A percentile compares a stretch with the other conserved stretches of the same genome.
Conservation (phyloP, 2,888 invertebrate genomes). For the Esperia sulphurella region DNA sequence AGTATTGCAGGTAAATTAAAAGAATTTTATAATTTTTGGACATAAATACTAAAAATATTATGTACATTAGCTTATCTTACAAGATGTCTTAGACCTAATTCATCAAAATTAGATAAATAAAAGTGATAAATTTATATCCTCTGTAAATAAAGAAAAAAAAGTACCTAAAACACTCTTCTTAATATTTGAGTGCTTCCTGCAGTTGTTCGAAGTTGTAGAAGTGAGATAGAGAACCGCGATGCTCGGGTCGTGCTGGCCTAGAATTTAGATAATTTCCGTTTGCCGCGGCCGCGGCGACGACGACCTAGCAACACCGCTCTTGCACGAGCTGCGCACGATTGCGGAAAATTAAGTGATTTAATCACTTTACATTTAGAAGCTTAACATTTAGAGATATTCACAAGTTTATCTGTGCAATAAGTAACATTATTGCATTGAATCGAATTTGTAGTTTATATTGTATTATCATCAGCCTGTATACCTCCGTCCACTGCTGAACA, state of each 20-base stretch:
- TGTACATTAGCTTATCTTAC: too few relatives aligned
- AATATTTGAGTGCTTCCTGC: neutral
- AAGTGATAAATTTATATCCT: too few relatives aligned
- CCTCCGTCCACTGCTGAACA: too few relatives aligned
- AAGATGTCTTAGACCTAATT: too few relatives aligned
- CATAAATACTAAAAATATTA: too few relatives aligned
- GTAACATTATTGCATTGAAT: neutral
- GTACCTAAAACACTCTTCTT: too few relatives aligned
- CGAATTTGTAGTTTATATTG: too few relatives aligned
- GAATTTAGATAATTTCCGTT: conserved; percentile 74
- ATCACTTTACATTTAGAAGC: neutral
- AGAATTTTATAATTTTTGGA: too few relatives aligned
- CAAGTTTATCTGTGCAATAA: neutral
- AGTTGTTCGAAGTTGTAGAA: conserved; percentile 28
- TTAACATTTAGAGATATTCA: neutral
- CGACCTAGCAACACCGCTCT: conserved; percentile 36
- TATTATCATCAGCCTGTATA: too few relatives aligned
- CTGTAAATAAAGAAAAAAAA: too few relatives aligned
- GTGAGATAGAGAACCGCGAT: conserved; percentile 42
- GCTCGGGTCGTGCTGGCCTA: conserved; percentile 52
- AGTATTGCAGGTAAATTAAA: too few relatives aligned
- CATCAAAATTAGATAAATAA: too few relatives aligned
- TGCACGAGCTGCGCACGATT: conserved; percentile 5
- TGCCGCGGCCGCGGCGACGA: conserved; percentile 29
- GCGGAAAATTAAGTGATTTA: conserved; percentile 5